Percentiles rank a stretch among this genome's conserved stretches.
phyloP scores from a whole-genome alignment of 2,113 vertebrate genomes.

The Pteruthius melanotis region DNA sequence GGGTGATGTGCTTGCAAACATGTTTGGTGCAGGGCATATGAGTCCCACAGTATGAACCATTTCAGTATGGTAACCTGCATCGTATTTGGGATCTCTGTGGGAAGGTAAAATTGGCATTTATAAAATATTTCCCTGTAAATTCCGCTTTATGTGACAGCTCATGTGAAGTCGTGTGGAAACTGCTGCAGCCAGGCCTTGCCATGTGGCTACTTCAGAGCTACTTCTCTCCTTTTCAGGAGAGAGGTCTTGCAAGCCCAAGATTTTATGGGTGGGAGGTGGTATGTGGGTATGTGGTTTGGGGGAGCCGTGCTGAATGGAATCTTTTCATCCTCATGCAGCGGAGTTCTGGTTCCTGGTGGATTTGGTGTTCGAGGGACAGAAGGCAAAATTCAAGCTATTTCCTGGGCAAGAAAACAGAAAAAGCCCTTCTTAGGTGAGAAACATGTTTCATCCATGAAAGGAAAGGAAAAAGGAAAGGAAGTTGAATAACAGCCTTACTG shows the following conservation, averaged over 20 bases:
- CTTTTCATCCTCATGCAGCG: constrained; percentile 68
- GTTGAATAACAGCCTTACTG: neutral
- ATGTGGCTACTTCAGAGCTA: accelerated
- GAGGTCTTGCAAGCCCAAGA: neutral
- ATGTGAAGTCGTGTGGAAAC: accelerated
- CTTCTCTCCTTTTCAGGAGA: neutral
- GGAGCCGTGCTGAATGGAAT: neutral
- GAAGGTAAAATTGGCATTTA: neutral
- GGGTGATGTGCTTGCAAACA: neutral
- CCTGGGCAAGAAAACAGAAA: constrained; percentile 94
- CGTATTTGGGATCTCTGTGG: neutral
- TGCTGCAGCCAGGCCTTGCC: neutral
- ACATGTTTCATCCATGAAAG: neutral
- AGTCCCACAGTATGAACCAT: accelerated
- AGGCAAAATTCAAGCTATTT: constrained; percentile 95
- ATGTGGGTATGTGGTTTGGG: accelerated
- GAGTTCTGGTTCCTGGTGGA: constrained; percentile 92
- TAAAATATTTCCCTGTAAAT: neutral
- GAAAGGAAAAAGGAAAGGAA: neutral
- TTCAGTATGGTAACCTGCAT: neutral
- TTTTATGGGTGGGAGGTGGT: neutral
- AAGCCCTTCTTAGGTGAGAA: constrained; percentile 90
- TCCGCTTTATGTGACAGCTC: neutral
- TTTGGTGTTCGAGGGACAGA: constrained; percentile 95
- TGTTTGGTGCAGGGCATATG: neutral